These are phyloP conservation scores for Pavo muticus DNA, from an alignment of 2,113 vertebrate species.

Conservation along the genomic window DNA sequence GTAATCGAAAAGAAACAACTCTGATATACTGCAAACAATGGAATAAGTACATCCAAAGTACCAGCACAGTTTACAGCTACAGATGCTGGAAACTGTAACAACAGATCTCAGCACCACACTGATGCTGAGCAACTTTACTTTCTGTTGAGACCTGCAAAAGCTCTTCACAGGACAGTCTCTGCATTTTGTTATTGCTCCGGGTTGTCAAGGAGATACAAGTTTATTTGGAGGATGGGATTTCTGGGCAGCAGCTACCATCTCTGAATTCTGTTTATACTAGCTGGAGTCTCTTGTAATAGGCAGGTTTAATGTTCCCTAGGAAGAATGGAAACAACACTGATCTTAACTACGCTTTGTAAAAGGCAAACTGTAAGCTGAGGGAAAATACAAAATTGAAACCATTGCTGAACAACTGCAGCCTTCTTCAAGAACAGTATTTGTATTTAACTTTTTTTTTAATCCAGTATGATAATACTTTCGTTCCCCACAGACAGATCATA, in stretches of 20 bases:
- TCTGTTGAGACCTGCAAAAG: not conserved
- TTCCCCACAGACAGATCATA: not conserved
- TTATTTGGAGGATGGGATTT: not conserved
- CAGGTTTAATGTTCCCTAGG: conserved; percentile 5
- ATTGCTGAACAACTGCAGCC: not conserved
- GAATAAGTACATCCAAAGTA: not conserved
- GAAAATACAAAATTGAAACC: conserved; percentile 41
- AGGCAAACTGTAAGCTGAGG: conserved; percentile 31
- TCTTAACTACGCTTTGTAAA: conserved; percentile 46
- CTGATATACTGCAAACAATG: not conserved
- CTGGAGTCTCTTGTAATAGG: conserved; percentile 31
- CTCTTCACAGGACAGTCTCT: not conserved
- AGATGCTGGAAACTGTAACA: not conserved
- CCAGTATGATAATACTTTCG: not conserved
- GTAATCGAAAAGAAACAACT: not conserved
- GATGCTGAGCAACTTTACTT: not conserved
- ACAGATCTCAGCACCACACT: not conserved
- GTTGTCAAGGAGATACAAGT: not conserved
- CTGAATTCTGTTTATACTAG: conserved; percentile 24
- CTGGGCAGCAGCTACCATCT: not conserved
- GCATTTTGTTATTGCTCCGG: not conserved
- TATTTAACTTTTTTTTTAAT: not conserved
- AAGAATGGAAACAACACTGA: conserved; percentile 6
- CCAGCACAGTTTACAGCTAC: rapidly evolving
- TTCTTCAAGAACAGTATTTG: conserved; percentile 36